phyloP scores from a whole-genome alignment of 1,140 invertebrate species.

The Hermetia illucens region DNA sequence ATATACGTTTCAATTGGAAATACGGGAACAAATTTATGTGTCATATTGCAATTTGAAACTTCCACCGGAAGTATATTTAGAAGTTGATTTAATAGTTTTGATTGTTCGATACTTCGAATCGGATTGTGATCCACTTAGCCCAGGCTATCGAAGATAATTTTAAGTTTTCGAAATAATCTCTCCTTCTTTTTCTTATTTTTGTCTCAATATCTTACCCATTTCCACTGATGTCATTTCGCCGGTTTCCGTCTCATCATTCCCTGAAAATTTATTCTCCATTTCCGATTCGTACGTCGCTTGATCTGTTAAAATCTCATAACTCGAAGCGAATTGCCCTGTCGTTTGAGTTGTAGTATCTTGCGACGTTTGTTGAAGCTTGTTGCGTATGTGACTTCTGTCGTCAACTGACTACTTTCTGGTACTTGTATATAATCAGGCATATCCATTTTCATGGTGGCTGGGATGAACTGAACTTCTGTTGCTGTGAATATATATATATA shows the following conservation, averaged over 20 bases:
- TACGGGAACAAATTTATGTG: too few species aligned
- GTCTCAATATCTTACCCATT: constrained; percentile 19
- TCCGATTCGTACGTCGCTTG: too few species aligned
- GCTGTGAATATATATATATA: too few species aligned
- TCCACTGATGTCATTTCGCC: constrained; percentile 23
- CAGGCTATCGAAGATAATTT: too few species aligned
- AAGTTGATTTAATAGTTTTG: too few species aligned
- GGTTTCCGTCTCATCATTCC: constrained; percentile 21
- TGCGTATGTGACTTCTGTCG: constrained; percentile 17
- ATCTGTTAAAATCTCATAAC: constrained; percentile 29
- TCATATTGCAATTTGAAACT: too few species aligned
- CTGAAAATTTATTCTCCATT: constrained; percentile 24
- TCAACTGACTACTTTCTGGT: constrained; percentile 18
- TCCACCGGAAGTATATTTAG: too few species aligned
- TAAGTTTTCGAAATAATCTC: constrained; percentile 6
- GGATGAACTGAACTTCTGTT: constrained; percentile 25
- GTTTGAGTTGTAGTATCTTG: constrained; percentile 14
- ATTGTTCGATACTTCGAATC: too few species aligned
- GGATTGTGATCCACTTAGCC: too few species aligned
- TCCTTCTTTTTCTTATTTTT: constrained; percentile 2
- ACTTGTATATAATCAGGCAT: constrained; percentile 29
- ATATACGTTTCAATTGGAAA: too few species aligned
- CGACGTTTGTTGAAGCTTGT: constrained; percentile 21
- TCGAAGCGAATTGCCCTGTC: constrained; percentile 25
- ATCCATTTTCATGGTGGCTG: constrained; percentile 27